These are phyloP conservation scores for Sterna hirundo DNA, from an alignment of 2,113 vertebrate genomes.

Conservation along the genomic window DNA sequence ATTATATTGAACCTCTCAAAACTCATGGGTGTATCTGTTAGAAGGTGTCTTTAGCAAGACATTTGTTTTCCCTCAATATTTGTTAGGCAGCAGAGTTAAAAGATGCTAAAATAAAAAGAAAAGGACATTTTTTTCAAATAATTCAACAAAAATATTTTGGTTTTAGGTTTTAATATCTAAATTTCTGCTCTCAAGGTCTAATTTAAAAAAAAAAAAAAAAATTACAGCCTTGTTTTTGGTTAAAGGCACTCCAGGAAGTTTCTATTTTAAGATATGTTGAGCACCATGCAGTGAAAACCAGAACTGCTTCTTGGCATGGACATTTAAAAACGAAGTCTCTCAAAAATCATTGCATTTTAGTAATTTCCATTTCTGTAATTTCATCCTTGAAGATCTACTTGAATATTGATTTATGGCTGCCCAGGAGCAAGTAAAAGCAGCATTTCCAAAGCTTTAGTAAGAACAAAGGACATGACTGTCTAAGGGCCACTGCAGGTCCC, in stretches of 20 bases:
- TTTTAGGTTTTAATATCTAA: not conserved
- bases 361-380: not conserved
- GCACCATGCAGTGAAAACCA: not conserved
- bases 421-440: not conserved
- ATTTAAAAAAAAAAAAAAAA: not conserved
- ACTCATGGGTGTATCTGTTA: not conserved
- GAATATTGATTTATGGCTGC: not conserved
- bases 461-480: not conserved
- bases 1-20: not conserved
- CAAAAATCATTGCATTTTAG: not conserved
- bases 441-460: not conserved
- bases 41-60: not conserved
- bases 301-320: not conserved
- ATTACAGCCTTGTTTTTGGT: not conserved
- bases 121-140: not conserved
- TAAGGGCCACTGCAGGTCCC: not conserved
- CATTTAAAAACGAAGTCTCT: not conserved
- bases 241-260: not conserved
- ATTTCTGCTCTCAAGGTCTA: not conserved
- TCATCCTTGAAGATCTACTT: not conserved
- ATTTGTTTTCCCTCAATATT: rapidly evolving
- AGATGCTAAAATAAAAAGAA: not conserved
- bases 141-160: not conserved
- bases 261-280: not conserved
- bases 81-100: not conserved